These are phyloP conservation scores for Trinectes maculatus DNA, from an alignment of 2,113 vertebrate species.

Conservation along the genomic window DNA sequence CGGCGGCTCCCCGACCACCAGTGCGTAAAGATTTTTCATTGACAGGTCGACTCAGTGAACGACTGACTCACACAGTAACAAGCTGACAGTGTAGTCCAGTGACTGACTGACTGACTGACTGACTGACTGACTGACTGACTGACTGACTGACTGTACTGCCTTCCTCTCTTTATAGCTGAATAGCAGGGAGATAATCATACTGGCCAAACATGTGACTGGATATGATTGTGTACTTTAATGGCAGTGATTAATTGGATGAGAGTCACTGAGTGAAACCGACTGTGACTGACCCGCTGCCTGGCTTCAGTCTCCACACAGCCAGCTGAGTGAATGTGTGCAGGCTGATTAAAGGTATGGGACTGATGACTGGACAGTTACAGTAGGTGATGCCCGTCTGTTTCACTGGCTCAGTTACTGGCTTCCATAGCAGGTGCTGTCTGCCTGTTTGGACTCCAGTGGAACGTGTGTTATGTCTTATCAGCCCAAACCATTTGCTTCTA, in stretches of 20 bases:
- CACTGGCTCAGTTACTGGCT: slow-evolving; percentile 41
- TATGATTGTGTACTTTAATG: slow-evolving; percentile 58
- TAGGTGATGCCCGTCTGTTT: slow-evolving; percentile 20
- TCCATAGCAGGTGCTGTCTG: slow-evolving; percentile 47
- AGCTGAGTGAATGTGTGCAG: slow-evolving; percentile 18
- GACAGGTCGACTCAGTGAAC: not conserved
- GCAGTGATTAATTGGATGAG: slow-evolving; percentile 58
- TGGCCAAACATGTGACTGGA: slow-evolving; percentile 31
- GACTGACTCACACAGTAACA: not conserved
- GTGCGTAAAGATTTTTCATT: slow-evolving; percentile 4
- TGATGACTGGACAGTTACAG: slow-evolving; percentile 34
- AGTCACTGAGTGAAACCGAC: too few species aligned
- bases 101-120: not conserved
- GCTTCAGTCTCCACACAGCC: slow-evolving; percentile 16
- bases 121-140: not conserved
- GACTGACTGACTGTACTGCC: slow-evolving; percentile 2
- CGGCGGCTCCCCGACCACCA: not conserved
- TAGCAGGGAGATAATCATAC: slow-evolving; percentile 39
- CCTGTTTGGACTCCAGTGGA: slow-evolving; percentile 53
- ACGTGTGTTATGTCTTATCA: slow-evolving; percentile 74
- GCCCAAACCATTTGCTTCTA: slow-evolving; percentile 64
- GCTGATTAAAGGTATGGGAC: slow-evolving; percentile 43
- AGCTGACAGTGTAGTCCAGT: not conserved
- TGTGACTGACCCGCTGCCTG: slow-evolving; percentile 30
- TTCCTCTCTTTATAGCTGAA: slow-evolving; percentile 28